Evolutionary conservation across 2,888 invertebrate species (phyloP).

Genomic region (Phymatocera aterrima): DNA sequence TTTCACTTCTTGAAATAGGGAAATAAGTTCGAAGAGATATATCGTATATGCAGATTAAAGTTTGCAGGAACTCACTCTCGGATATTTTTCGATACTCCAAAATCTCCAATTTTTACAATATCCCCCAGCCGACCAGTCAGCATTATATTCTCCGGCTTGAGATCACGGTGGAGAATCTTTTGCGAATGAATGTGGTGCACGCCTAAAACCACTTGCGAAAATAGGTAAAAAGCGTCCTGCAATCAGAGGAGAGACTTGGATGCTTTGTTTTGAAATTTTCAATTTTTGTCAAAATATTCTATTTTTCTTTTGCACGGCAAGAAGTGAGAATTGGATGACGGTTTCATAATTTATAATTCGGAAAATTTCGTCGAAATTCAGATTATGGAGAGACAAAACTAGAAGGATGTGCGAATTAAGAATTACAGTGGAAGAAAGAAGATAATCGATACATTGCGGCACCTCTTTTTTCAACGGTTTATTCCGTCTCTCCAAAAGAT

Average conservation of each 20-base stretch:
- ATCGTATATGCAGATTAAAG: not conserved
- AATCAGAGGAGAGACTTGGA: not conserved
- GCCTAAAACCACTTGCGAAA: constrained; percentile 85
- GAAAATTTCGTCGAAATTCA: no score
- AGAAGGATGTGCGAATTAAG: no score
- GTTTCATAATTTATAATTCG: no score
- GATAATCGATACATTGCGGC: no score
- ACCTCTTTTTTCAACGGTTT: constrained; percentile 65
- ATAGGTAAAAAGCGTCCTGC: constrained; percentile 72
- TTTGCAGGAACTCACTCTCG: constrained; percentile 57
- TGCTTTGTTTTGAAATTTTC: not conserved
- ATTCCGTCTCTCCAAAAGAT: constrained; percentile 78
- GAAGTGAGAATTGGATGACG: no score
- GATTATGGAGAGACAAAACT: no score
- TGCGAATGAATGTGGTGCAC: constrained; percentile 88
- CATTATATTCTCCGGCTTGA: constrained; percentile 91
- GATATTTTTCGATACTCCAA: constrained; percentile 87
- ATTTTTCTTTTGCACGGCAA: no score
- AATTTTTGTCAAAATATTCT: no score
- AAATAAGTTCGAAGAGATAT: not conserved
- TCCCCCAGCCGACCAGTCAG: constrained; percentile 82
- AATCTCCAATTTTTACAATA: constrained; percentile 89
- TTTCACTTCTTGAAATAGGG: no score
- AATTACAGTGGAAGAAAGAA: no score
- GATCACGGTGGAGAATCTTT: constrained; percentile 88